These are phyloP conservation scores for Schizotus pectinicornis DNA, from an alignment of 2,888 invertebrate species.

Conservation along the genomic window DNA sequence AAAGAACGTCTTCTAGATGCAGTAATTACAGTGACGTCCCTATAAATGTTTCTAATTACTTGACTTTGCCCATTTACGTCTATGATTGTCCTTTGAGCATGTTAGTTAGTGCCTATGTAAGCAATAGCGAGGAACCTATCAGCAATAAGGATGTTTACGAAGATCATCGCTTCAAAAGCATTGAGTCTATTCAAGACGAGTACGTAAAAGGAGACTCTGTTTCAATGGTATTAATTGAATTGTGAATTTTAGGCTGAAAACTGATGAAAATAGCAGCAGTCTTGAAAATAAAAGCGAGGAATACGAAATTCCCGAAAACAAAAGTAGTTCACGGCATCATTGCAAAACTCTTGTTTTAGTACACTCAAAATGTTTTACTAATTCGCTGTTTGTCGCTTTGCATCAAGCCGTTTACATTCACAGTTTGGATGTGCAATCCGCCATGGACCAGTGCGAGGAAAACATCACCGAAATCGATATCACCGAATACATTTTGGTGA, in stretches of 20 bases:
- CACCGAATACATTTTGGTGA: slow-evolving; percentile 67
- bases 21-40: slow-evolving; percentile 55
- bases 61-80: slow-evolving; percentile 66
- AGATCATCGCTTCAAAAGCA: slow-evolving; percentile 61
- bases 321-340: slow-evolving; percentile 60
- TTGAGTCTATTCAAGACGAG: slow-evolving; percentile 53
- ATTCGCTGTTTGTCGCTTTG: slow-evolving; percentile 67
- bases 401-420: slow-evolving; percentile 65
- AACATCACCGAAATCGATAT: slow-evolving; percentile 71
- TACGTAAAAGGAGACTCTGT: slow-evolving; percentile 42
- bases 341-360: slow-evolving; percentile 65
- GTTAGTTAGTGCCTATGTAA: slow-evolving; percentile 63
- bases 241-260: slow-evolving; percentile 51
- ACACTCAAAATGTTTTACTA: slow-evolving; percentile 69
- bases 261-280: slow-evolving; percentile 53
- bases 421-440: slow-evolving; percentile 69
- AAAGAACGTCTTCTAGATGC: slow-evolving; percentile 47
- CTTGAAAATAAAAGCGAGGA: slow-evolving; percentile 58
- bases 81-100: slow-evolving; percentile 69
- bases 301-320: slow-evolving; percentile 56
- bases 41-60: slow-evolving; percentile 45
- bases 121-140: slow-evolving; percentile 40
- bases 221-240: slow-evolving; percentile 1
- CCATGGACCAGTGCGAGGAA: slow-evolving; percentile 75
- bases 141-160: slow-evolving; percentile 61